Evolutionary conservation across 2,888 invertebrate genomes (phyloP).

Genomic region (Apotomis turbidana): DNA sequence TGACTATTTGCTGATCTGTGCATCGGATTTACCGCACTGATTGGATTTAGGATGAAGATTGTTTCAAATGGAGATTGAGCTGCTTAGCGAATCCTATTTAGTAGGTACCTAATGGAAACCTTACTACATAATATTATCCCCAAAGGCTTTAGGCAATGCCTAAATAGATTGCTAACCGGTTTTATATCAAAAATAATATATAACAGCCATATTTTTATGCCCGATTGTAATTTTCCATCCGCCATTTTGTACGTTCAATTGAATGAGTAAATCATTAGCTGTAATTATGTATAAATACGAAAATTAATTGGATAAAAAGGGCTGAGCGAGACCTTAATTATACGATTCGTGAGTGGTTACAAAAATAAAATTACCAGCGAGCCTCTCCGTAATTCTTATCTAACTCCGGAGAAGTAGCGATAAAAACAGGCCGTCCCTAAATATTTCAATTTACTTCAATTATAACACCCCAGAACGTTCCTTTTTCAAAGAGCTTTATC

Average conservation of each 20-base stretch:
- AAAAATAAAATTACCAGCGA: not conserved
- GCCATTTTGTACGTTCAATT: too few relatives aligned
- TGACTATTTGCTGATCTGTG: too few relatives aligned
- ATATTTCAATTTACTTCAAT: constrained; percentile 33
- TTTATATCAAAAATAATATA: too few relatives aligned
- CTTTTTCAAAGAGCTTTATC: constrained; percentile 30
- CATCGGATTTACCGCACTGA: not conserved
- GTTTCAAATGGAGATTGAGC: too few relatives aligned
- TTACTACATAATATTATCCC: too few relatives aligned
- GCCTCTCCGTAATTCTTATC: constrained; percentile 17
- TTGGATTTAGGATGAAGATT: not conserved
- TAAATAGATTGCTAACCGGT: too few relatives aligned
- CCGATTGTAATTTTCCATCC: too few relatives aligned
- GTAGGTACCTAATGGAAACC: too few relatives aligned
- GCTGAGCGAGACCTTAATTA: not conserved
- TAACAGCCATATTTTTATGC: too few relatives aligned
- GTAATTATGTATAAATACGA: not conserved
- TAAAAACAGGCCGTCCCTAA: constrained; percentile 14
- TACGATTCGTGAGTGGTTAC: not conserved
- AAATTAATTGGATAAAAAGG: not conserved
- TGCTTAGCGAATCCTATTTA: too few relatives aligned
- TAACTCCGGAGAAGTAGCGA: constrained; percentile 6
- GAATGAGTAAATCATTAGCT: too few relatives aligned
- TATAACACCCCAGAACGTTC: constrained; percentile 22
- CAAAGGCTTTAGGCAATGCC: too few relatives aligned